phyloP scores from a whole-genome alignment of 2,797 vertebrate genomes.

The Pseudochirops corinnae region DNA sequence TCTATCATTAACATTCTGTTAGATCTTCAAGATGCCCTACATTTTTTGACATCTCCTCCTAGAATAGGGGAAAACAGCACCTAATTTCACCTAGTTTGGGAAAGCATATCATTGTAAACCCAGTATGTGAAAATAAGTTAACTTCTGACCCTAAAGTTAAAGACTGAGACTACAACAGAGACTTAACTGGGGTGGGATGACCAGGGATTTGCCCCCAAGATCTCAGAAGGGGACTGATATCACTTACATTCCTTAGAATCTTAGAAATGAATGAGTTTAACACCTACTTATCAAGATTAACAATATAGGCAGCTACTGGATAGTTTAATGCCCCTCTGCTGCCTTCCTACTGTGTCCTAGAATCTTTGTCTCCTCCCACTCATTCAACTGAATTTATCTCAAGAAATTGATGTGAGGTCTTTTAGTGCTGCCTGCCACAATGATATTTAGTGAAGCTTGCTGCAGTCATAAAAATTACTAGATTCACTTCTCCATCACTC shows the following conservation, averaged over 20 bases:
- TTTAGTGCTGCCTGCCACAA: not conserved
- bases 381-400: not conserved
- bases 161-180: not conserved
- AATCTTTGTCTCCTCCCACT: not conserved
- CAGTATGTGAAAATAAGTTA: not conserved
- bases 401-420: no score
- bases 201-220: no score
- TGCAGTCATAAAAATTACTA: not conserved
- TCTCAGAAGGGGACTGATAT: not conserved
- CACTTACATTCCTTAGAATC: no score
- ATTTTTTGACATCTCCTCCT: slow-evolving; percentile 45
- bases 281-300: not conserved
- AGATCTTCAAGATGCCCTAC: slow-evolving; percentile 44
- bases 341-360: not conserved
- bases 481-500: not conserved
- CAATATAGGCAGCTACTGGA: not conserved
- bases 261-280: not conserved
- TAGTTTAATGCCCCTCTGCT: not conserved
- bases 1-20: slow-evolving; percentile 18
- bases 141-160: slow-evolving; percentile 28
- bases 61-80: not conserved
- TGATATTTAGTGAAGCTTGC: not conserved
- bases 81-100: slow-evolving; percentile 50
- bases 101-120: slow-evolving; percentile 31
- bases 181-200: not conserved